phyloP scores from a whole-genome alignment of 35 echinoderm and acorn worm genomes.

The Eucidaris tribuloides region DNA sequence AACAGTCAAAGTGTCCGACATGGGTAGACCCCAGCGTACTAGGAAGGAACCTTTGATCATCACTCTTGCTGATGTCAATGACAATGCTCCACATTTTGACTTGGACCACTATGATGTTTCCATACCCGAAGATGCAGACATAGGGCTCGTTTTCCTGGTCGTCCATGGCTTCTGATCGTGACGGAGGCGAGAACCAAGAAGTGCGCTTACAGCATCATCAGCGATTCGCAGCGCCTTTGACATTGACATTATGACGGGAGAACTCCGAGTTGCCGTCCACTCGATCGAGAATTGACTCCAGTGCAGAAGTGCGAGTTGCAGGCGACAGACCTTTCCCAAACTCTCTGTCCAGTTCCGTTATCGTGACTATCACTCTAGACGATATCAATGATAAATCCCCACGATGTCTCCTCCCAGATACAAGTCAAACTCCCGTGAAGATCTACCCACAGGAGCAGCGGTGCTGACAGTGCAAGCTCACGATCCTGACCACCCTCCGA shows the following conservation, averaged over 20 bases:
- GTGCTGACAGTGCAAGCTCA: conserved; percentile 76
- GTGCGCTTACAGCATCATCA: conserved; percentile 80
- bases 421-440: conserved; percentile 77
- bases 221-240: conserved; percentile 68
- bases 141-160: conserved; percentile 58
- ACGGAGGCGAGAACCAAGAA: conserved; percentile 83
- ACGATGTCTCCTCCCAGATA: conserved; percentile 62
- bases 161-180: conserved; percentile 83
- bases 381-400: conserved; percentile 97
- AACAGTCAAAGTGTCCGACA: conserved; percentile 75
- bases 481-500: conserved; percentile 76
- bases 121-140: conserved; percentile 69
- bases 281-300: conserved; percentile 72
- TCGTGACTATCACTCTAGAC: conserved; percentile 51
- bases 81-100: conserved; percentile 85
- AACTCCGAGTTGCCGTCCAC: conserved; percentile 54
- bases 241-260: conserved; percentile 68
- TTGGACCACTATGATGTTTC: conserved; percentile 26
- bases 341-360: conserved; percentile 56
- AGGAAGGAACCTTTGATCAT: conserved; percentile 50
- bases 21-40: conserved; percentile 49
- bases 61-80: conserved; percentile 82
- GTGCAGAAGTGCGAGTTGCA: conserved; percentile 67
- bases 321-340: conserved; percentile 78
- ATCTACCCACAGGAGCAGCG: conserved; percentile 77